Percentiles rank a stretch among this genome's conserved stretches.
phyloP scores from a whole-genome alignment of 2,888 invertebrate genomes.

The Athalia cordata region DNA sequence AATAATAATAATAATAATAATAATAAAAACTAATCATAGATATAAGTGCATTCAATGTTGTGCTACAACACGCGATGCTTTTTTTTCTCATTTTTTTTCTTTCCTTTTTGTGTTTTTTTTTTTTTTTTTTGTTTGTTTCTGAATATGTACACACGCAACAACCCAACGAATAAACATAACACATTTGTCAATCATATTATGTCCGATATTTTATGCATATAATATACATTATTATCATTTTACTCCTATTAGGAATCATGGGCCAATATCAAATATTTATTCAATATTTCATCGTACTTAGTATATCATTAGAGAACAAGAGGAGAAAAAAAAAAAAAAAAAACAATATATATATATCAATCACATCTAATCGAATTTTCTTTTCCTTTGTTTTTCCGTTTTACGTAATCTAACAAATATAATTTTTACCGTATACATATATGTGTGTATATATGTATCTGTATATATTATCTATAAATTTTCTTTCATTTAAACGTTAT shows the following conservation, averaged over 20 bases:
- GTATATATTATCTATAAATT: too few species aligned
- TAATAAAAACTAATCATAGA: conserved; percentile 59
- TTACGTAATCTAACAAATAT: neutral
- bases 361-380: conserved; percentile 18
- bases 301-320: conserved; percentile 27
- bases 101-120: conserved; percentile 32
- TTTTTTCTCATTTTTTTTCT: conserved; percentile 8
- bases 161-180: conserved; percentile 27
- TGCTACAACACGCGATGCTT: conserved; percentile 45
- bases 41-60: conserved; percentile 54
- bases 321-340: conserved; percentile 25
- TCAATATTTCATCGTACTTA: conserved; percentile 41
- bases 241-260: conserved; percentile 44
- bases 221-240: conserved; percentile 21
- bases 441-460: too few species aligned
- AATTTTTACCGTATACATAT: too few species aligned
- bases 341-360: conserved; percentile 4
- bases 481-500: neutral
- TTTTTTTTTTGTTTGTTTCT: conserved; percentile 41
- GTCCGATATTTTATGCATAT: conserved; percentile 27
- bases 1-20: conserved; percentile 70
- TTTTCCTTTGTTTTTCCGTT: conserved; percentile 14
- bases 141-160: conserved; percentile 42
- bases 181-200: conserved; percentile 37
- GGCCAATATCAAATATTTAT: conserved; percentile 40